Evolutionary conservation across 2,113 vertebrate genomes (phyloP), one percentile per base, ranked within the genome.

Genomic region (Marmota flaviventris): DNA sequence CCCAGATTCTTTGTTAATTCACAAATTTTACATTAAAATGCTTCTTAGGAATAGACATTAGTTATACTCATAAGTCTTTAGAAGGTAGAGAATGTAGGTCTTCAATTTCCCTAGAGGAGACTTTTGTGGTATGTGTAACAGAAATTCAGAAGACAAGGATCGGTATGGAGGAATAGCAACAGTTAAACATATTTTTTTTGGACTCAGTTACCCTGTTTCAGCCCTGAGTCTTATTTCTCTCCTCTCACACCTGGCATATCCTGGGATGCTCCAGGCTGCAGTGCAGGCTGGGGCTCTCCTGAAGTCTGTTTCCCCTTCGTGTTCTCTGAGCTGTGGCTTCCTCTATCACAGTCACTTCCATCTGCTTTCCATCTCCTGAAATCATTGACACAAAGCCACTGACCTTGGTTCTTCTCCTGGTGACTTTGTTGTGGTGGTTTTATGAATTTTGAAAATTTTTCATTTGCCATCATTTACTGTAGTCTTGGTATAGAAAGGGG

Each of bases 261-360:
- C 58, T 29, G n/a, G 70, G 22, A 7, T 45, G 14, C 3, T 34
- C 25, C 20, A 39, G 56, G 24, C 77, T 6, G 0, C 8, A 75
- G 22, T 37, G 48, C n/a, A 72, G 61, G 14, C 3, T 11, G 5
- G 24, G 29, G 53, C 12, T 85, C 45, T 39, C 37, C 29, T 63
- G 25, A 56, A 51, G 16, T 13, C 9, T 3, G 2, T 18, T 16
- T 32, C 5, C 13, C 5, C n/a, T 48, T 16, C 0, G 0, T 20
- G 20, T 27, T 82, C 65, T n/a, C 20, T 73, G 37, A 24, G 5
- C 61, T 61, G 4, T 48, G 69, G 4, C 32, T 73, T 84, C 48
- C 32, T 75, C 11, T 17, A 5, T 51, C 22, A 72, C 73, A n/a
- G 7, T 56, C 24, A n/a, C 48, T 73, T 89, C 25, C 10, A 5